Evolutionary conservation across 2,797 vertebrate genomes (phyloP), one percentile per base, ranked within the genome.

Genomic region (Acanthornis magna): DNA sequence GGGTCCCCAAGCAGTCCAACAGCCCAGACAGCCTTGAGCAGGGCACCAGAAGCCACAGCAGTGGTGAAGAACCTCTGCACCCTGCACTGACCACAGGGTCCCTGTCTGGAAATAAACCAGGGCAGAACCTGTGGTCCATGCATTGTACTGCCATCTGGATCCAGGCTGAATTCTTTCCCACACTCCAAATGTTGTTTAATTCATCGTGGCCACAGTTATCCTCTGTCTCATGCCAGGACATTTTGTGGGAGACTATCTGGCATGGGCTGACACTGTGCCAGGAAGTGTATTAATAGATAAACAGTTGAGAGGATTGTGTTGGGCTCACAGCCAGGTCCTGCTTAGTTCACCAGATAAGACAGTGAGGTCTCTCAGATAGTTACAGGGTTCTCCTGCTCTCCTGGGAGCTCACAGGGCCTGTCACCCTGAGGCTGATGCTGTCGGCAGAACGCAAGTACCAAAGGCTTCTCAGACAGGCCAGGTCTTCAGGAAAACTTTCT

Each of bases 101-200:
- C 40, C 10, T 21, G n/a, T 7, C 74, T 43, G 53, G 7, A n/a
- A 53, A 60, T 26, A 42, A 66, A 48, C 5, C 13, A 45, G 29
- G 29, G 47, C 38, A 36, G 61, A 83, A 58, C 79, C 91, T 77
- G 83, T 25, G 54, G 48, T 75, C 65, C 29, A 1, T 13, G 51
- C 40, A 23, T 48, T 4, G 5, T 38, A 0, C 6, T 70, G 60
- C 93, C 94, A 90, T 93, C 85, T 94, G 91, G 73, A 84, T 25
- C 8, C 40, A 45, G 81, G 36, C 77, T 76, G 60, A 90, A 16
- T 40, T 65, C 70, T 91, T 94, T 94, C 93, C 95, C 93, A 90
- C 93, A 73, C 77, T 95, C 93, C 88, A 90, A 73, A 95, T 95
- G 91, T 82, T 95, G 91, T 90, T 93, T 88, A 94, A 93, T 84